Evolutionary conservation across 64 coral and sea anemone species (phyloP).

Genomic region (Pocillopora verrucosa): DNA sequence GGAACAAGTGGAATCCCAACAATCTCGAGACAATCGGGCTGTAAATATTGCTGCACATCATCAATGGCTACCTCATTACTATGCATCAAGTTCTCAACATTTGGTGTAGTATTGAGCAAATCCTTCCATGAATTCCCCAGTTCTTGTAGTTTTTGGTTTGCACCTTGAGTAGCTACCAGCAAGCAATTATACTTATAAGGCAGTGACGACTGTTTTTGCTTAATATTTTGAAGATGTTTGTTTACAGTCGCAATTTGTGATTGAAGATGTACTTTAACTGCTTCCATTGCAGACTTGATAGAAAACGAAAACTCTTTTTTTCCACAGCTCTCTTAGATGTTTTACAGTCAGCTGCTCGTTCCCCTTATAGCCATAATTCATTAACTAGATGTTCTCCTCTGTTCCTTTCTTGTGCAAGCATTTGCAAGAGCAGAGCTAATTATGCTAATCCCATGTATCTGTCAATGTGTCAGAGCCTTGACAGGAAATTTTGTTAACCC

Average conservation of each 20-base stretch:
- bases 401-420: too few relatives aligned
- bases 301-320: too few relatives aligned
- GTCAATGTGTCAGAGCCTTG: too few relatives aligned
- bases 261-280: neutral
- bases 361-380: too few relatives aligned
- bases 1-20: conserved; percentile 19
- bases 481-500: too few relatives aligned
- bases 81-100: conserved; percentile 5
- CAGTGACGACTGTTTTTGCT: conserved; percentile 16
- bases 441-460: too few relatives aligned
- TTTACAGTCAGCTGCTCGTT: too few relatives aligned
- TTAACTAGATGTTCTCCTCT: too few relatives aligned
- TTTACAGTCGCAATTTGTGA: conserved; percentile 11
- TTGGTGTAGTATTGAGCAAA: neutral
- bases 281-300: too few relatives aligned
- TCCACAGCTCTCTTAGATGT: too few relatives aligned
- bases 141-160: conserved; percentile 27
- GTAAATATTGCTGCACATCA: conserved; percentile 42
- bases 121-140: conserved; percentile 1
- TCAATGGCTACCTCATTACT: conserved; percentile 30
- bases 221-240: conserved; percentile 14
- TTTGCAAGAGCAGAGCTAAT: too few relatives aligned
- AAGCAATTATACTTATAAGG: conserved; percentile 29
- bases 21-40: conserved; percentile 43
- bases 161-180: conserved; percentile 8